phyloP scores from a whole-genome alignment of 1,140 invertebrate species.

The Orius insidiosus region DNA sequence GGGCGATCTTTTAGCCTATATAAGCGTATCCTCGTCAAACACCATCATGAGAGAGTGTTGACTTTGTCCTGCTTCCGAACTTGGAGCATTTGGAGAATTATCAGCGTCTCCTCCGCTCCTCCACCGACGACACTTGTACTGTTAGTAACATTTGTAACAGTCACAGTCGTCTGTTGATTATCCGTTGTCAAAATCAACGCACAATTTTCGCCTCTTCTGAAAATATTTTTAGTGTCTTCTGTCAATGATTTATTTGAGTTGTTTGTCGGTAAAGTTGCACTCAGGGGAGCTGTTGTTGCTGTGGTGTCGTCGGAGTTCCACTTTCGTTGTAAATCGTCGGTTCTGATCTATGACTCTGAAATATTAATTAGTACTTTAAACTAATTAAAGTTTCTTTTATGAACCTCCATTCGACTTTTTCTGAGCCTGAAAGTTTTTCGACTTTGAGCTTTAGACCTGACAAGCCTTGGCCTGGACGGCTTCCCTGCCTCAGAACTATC shows the following conservation, averaged over 20 bases:
- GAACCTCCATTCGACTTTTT: slow-evolving; percentile 42
- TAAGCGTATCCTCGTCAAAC: slow-evolving; percentile 55
- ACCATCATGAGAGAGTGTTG: slow-evolving; percentile 48
- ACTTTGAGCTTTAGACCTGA: slow-evolving; percentile 82
- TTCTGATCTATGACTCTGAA: slow-evolving; percentile 8
- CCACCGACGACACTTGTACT: no score
- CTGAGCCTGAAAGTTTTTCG: slow-evolving; percentile 80
- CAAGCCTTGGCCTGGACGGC: slow-evolving; percentile 38
- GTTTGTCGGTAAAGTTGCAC: no score
- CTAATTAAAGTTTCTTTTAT: neutral
- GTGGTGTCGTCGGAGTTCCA: slow-evolving; percentile 10
- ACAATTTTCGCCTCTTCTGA: slow-evolving; percentile 4
- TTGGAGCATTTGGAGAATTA: no score
- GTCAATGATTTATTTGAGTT: no score
- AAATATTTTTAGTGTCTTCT: no score
- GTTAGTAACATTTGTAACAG: no score
- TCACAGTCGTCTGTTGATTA: no score
- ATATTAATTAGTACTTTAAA: neutral
- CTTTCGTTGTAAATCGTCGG: slow-evolving; percentile 4
- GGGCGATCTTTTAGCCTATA: slow-evolving; percentile 27
- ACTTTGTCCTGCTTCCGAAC: no score
- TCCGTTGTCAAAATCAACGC: no score
- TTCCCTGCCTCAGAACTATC: slow-evolving; percentile 31
- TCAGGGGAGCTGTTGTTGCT: neutral
- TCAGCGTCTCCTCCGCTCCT: no score